Evolutionary conservation across 2,797 vertebrate genomes (phyloP), one percentile per base, ranked within the genome.

Genomic region (Miichthys miiuy): DNA sequence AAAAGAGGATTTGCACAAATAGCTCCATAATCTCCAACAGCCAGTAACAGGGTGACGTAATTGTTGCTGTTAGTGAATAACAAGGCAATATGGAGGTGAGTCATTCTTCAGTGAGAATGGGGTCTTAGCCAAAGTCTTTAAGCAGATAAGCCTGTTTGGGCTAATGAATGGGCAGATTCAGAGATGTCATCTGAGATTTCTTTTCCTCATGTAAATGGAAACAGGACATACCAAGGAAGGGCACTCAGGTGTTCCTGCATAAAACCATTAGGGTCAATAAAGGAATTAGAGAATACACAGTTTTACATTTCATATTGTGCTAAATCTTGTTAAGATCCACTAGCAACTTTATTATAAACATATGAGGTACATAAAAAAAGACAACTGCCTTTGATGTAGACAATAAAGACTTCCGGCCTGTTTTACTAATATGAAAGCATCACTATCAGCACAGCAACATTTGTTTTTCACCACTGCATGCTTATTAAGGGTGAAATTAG

Each of bases 71-170:
- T 88, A 82, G 83, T 90, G 90, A 93, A 88, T 92, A 91, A 94
- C 87, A 61, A 87, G 92, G 89, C 92, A 93, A 94, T 90, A 92
- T 91, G 85, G 90, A 85, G 63, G 84, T 84, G 93, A 94, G 86
- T 82, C 87, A 89, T 89, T 84, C 91, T 88, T 89, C 75, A 38
- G 91, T 86, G 90, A 91, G 92, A 90, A 93, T 86, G 80, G 85
- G 83, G 85, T 89, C 86, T 91, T 88, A 91, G 89, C 91, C 92
- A 91, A 92, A 94, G 91, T 92, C 93, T 92, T 93, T 94, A 94
- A 94, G 91, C 85, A 92, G 90, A 92, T 94, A 93, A 93, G 92
- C 93, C 85, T 93, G 92, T 93, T 94, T 92, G 90, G 89, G 77
- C 90, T 93, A 94, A 94, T 92, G 88, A 92, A 93, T 86, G 90